Conservation (phyloP, 1,140 invertebrate species). For the Leptopilina clavipes region DNA sequence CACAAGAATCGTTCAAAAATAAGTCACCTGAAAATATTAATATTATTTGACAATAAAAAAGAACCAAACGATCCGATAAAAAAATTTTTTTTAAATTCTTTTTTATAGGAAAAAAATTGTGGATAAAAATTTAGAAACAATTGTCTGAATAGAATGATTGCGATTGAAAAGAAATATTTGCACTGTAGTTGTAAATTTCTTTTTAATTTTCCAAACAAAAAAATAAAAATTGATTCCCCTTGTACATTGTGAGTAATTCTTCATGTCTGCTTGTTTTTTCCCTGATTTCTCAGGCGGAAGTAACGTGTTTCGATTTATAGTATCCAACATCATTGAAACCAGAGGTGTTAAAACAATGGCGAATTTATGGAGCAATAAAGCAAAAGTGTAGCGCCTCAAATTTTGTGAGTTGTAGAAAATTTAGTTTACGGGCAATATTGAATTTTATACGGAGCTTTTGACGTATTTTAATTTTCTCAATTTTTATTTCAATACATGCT, state of each 20-base stretch:
- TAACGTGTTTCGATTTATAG: constrained; percentile 19
- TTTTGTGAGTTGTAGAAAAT: constrained; percentile 13
- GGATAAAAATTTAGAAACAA: no score
- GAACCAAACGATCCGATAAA: no score
- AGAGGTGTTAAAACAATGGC: not conserved
- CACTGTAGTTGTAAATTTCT: not conserved
- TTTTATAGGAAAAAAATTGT: no score
- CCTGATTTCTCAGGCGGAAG: constrained; percentile 1
- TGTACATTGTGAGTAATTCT: not conserved
- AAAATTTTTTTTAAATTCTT: no score
- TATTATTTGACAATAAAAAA: no score
- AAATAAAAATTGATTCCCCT: not conserved
- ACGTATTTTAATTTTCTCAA: not conserved
- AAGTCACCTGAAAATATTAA: no score
- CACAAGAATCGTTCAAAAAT: not conserved
- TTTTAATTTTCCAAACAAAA: not conserved
- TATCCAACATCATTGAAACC: not conserved
- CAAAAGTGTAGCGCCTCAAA: constrained; percentile 6
- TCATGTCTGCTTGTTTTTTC: constrained; percentile 13
- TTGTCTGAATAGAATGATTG: not conserved
- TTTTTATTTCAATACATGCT: not conserved
- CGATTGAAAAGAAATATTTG: not conserved
- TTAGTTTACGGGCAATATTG: constrained; percentile 1
- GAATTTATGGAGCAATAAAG: constrained; percentile 29
- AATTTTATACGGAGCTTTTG: constrained; percentile 6